These are phyloP conservation scores for Eupleurogrammus muticus DNA, from an alignment of 2,797 vertebrate genomes.

Conservation along the genomic window DNA sequence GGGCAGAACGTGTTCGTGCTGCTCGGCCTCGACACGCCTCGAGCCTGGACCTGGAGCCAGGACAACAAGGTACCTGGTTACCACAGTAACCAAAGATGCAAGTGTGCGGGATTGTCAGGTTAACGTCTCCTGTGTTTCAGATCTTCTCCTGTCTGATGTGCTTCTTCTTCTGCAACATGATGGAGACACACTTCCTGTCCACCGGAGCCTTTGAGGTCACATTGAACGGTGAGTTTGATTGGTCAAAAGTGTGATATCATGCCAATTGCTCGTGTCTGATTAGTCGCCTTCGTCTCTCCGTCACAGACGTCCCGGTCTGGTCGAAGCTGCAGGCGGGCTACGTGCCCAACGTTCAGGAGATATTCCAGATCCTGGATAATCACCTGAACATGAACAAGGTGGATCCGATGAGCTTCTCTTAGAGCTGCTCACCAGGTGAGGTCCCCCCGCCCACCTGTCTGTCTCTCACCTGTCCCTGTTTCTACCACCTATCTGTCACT, in stretches of 20 bases:
- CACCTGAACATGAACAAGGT: conserved; percentile 85
- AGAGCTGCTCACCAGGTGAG: conserved; percentile 54
- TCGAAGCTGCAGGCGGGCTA: conserved; percentile 86
- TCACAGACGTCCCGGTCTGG: conserved; percentile 83
- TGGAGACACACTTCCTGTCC: conserved; percentile 86
- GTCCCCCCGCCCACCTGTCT: no score
- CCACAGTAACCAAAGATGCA: not conserved
- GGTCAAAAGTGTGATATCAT: conserved; percentile 20
- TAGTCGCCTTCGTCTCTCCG: not conserved
- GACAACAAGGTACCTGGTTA: conserved; percentile 83
- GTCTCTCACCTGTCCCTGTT: no score
- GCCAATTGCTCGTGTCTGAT: conserved; percentile 52
- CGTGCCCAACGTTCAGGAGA: conserved; percentile 85
- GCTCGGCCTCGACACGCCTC: conserved; percentile 76
- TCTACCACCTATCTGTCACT: no score
- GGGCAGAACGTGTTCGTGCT: conserved; percentile 83
- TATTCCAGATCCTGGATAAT: conserved; percentile 85
- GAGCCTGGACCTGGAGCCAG: conserved; percentile 84
- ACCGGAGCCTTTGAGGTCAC: conserved; percentile 86
- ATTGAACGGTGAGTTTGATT: conserved; percentile 77
- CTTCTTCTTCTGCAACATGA: conserved; percentile 87
- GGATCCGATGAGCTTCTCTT: conserved; percentile 74
- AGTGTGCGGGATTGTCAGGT: not conserved
- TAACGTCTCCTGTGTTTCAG: conserved; percentile 58
- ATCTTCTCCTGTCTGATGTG: conserved; percentile 87